These are phyloP conservation scores for Gymnoscopelus braueri DNA, from an alignment of 2,797 vertebrate species.

Conservation along the genomic window DNA sequence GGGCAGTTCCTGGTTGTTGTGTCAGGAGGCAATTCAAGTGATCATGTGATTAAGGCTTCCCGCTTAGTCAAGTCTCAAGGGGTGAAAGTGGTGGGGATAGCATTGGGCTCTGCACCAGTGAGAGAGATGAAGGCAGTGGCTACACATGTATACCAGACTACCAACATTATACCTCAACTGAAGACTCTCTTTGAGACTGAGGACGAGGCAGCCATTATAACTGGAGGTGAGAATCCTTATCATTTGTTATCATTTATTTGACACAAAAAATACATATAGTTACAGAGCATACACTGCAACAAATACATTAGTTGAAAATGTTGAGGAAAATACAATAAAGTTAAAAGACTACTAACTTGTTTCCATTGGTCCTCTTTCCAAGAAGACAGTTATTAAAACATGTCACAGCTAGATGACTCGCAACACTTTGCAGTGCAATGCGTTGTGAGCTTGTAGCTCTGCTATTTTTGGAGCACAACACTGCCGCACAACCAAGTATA, in stretches of 20 bases:
- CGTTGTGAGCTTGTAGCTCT: no score
- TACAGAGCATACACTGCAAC: no score
- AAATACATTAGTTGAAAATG: no score
- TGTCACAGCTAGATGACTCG: no score
- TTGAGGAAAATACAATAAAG: no score
- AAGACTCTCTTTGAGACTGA: constrained; percentile 55
- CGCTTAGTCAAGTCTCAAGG: constrained; percentile 73
- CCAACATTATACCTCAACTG: constrained; percentile 40
- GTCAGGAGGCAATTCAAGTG: constrained; percentile 76
- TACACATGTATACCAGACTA: constrained; percentile 51
- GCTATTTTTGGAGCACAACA: no score
- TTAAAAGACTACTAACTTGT: no score
- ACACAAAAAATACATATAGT: no score
- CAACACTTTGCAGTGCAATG: no score
- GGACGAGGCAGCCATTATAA: background rate
- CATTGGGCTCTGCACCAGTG: constrained; percentile 53
- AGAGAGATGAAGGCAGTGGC: constrained; percentile 61
- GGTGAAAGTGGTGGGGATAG: constrained; percentile 75
- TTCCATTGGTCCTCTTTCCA: no score
- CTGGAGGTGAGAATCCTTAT: constrained; percentile 60
- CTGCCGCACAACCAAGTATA: no score
- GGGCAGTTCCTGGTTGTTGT: constrained; percentile 81
- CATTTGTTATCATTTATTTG: background rate
- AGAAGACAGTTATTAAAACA: no score
- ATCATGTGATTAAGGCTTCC: constrained; percentile 52